phyloP scores from a whole-genome alignment of 2,888 invertebrate genomes.

The Tetragnatha montana region DNA sequence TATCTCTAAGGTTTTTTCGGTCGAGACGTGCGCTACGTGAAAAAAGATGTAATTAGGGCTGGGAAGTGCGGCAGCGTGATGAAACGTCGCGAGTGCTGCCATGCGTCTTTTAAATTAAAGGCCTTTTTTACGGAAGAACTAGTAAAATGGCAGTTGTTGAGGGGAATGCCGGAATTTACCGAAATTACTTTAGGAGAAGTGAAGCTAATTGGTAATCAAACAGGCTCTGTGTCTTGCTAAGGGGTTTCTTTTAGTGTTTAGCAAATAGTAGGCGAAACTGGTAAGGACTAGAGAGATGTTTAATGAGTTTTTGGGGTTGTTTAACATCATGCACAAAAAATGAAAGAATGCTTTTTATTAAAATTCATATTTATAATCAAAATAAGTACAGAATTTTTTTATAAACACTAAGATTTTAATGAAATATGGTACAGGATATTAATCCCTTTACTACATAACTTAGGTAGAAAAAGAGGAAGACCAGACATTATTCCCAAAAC shows the following conservation, averaged over 20 bases:
- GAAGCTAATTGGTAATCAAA: constrained; percentile 45
- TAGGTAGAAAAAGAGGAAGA: too few relatives aligned
- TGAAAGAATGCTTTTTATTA: too few relatives aligned
- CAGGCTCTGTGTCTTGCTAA: not conserved
- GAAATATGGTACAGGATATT: too few relatives aligned
- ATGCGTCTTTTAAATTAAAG: constrained; percentile 13
- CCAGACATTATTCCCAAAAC: too few relatives aligned
- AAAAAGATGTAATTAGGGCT: constrained; percentile 47
- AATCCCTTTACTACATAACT: too few relatives aligned
- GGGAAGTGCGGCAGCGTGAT: constrained; percentile 20
- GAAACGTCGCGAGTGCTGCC: constrained; percentile 8
- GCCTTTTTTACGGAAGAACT: not conserved
- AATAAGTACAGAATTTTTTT: too few relatives aligned
- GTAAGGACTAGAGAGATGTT: too few relatives aligned
- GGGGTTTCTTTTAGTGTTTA: not conserved
- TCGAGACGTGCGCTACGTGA: not conserved
- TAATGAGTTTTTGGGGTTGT: too few relatives aligned
- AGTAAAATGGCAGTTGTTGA: constrained; percentile 33
- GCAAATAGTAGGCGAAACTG: not conserved
- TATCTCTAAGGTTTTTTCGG: not conserved
- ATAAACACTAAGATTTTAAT: too few relatives aligned
- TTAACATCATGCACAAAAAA: too few relatives aligned
- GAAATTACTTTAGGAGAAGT: not conserved
- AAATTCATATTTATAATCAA: too few relatives aligned
- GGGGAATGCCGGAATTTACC: not conserved